Conservation (phyloP, 2,888 invertebrate species). For the Agrypnus murinus region DNA sequence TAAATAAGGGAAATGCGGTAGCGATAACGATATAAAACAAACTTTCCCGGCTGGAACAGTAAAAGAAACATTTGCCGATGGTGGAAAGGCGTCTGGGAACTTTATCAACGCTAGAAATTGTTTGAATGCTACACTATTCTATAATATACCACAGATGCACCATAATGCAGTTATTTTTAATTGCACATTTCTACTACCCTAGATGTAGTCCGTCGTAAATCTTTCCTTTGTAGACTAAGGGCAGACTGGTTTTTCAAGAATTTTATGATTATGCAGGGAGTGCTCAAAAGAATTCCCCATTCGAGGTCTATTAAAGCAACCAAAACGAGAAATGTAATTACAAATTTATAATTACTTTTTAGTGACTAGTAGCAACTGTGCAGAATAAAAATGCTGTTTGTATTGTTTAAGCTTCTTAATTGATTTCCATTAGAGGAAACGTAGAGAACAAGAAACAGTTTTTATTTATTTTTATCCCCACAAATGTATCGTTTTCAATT, state of each 20-base stretch:
- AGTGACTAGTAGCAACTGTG: no score
- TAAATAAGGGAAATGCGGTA: constrained; percentile 20
- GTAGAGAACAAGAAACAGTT: no score
- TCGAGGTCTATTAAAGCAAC: neutral
- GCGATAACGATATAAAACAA: constrained; percentile 26
- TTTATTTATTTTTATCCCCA: no score
- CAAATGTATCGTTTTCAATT: no score
- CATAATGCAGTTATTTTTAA: constrained; percentile 6
- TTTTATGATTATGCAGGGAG: neutral
- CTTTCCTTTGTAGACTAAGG: neutral
- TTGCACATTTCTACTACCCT: neutral
- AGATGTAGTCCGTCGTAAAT: neutral
- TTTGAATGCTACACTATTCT: neutral
- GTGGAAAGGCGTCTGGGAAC: constrained; percentile 5
- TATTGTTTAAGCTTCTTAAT: no score
- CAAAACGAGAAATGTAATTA: constrained; percentile 1
- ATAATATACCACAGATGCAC: constrained; percentile 9
- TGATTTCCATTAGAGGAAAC: no score
- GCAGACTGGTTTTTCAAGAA: neutral
- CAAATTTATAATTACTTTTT: constrained; percentile 12
- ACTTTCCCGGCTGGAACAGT: constrained; percentile 7
- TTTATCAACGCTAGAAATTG: constrained; percentile 1
- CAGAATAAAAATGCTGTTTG: no score
- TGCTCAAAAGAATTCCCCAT: neutral
- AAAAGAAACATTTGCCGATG: neutral